Evolutionary conservation across 2,797 vertebrate genomes (phyloP), one percentile per base, ranked within the genome.

Genomic region (Poecilia picta): DNA sequence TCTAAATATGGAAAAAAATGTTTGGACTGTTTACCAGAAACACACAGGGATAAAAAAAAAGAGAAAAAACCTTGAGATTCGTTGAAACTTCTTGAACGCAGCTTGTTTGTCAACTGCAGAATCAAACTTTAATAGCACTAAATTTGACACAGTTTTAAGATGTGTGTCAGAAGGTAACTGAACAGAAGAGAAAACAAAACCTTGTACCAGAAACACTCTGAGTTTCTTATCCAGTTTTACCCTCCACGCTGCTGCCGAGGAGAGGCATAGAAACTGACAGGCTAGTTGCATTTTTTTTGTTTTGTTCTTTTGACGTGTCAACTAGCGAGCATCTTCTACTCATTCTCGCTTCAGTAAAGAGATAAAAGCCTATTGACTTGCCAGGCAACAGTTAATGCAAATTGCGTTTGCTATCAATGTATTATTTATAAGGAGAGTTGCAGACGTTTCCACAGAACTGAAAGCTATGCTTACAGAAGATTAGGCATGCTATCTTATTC

Each of bases 381-480:
- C 91, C 84, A 85, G 86, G 92, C 93, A 94, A 93, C 93, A 91
- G 93, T 94, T 95, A 94, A 96, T 96, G 95, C 95, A 96, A 96
- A 96, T 95, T 94, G 91, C 83, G 88, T 89, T 89, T 81, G 91
- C 94, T 95, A 96, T 95, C 94, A 89, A 94, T 94, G 93, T 92
- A 93, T 96, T 95, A 95, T 95, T 96, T 94, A 96, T 95, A 91
- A 91, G 92, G 88, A 80, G 85, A 91, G 92, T 92, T 78, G 88
- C 87, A 94, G 94, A 94, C 92, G 90, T 93, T 95, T 95, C 94
- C 93, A 94, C 91, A 90, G 92, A 95, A 95, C 94, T 92, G 92
- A 93, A 94, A 95, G 95, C 91, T 93, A 93, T 92, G 94, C 95
- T 95, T 96, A 95, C 94, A 95, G 93, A 93, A 95, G 95, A 96